Evolutionary conservation across 2,888 invertebrate species (phyloP), one percentile per base, ranked within the genome.

Genomic region (Eupithecia exiguata): DNA sequence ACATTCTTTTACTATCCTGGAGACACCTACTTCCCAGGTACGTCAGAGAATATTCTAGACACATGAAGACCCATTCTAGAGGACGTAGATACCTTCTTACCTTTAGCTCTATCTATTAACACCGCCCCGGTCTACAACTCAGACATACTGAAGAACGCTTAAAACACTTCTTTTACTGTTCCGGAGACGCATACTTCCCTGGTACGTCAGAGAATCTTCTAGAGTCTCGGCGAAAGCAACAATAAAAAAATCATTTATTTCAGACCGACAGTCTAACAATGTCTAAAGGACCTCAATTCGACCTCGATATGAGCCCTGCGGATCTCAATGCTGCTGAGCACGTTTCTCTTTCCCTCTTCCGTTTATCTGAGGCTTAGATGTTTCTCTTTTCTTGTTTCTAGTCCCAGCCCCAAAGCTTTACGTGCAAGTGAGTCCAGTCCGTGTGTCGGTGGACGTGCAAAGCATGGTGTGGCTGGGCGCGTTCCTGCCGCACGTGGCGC

Each of bases 101-200:
- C 3, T 4, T 40, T 40, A 40, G 12, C 12, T 40, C 14, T 40
- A 14, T 40, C 40, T 40, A 3, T 4, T 40, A 40, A 40, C 40
- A 40, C 12, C 40, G 14, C n/a, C 40, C 40, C 10, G 40, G 14
- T 40, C 14, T 40, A 14, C 14, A 40, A 40, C 40, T n/a, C n/a
- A n/a, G n/a, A n/a, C n/a, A n/a, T n/a, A 4, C 40, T 14, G 40
- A 40, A 3, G 14, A 40, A 99, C 91, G 97, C 98, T 0, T 99
- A 99, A 88, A 97, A 99, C 80, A 98, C 98, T 0, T 98, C 98
- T 99, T 98, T 91, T 99, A 99, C 88, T 99, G 99, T 88, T 98
- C 99, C 0, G 98, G 97, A 66, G 98, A 98, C 85, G 96, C 97
- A 72, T 96, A 97, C 83, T 98, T 98, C 93, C 98, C 98, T 85